Evolutionary conservation across 2,113 vertebrate species (phyloP).

Genomic region (Mixornis gularis): DNA sequence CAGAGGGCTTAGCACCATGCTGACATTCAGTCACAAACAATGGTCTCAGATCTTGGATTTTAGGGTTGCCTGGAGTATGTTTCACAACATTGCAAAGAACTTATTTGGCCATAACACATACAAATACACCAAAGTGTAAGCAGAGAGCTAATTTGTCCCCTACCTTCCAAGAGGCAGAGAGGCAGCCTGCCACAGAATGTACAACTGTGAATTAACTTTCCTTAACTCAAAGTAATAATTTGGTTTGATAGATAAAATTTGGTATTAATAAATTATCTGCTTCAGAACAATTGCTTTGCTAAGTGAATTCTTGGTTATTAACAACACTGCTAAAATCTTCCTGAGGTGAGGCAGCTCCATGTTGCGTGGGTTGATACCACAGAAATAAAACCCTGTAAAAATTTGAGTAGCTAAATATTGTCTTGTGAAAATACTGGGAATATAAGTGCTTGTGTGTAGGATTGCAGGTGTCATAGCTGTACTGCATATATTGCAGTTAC

Average conservation of each 20-base stretch:
- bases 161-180: background rate
- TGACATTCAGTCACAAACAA: background rate
- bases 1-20: background rate
- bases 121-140: background rate
- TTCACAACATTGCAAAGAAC: background rate
- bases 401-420: background rate
- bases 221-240: background rate
- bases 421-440: background rate
- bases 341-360: background rate
- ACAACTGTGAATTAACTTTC: background rate
- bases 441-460: background rate
- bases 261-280: background rate
- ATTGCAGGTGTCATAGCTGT: background rate
- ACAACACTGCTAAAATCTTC: background rate
- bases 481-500: background rate
- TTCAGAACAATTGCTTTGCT: background rate
- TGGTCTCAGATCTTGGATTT: slow-evolving; percentile 1
- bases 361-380: background rate
- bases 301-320: background rate
- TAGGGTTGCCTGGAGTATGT: background rate
- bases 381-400: background rate
- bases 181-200: background rate
- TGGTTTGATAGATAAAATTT: slow-evolving; percentile 10
- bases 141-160: background rate
- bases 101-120: background rate